A percentile compares a stretch with the other conserved stretches of the same genome.
Conservation (phyloP, 2,888 invertebrate genomes). For the Coelogynopora nodosa region DNA sequence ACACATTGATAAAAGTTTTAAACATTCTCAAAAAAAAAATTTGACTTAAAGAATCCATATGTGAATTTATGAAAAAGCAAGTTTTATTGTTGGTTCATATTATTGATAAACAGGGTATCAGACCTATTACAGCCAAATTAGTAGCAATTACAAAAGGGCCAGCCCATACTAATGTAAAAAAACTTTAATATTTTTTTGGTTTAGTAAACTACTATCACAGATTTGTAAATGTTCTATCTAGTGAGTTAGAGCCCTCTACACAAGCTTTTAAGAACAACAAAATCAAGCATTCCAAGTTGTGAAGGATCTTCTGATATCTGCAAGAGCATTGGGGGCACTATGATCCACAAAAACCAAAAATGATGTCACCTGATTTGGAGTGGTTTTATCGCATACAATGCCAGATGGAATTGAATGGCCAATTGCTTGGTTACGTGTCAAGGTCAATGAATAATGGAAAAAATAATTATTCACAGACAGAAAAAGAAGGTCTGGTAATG, state of each 20-base stretch:
- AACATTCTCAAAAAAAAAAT: background rate
- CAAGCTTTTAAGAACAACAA: slow-evolving; percentile 5
- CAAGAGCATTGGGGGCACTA: background rate
- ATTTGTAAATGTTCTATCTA: background rate
- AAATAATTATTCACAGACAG: slow-evolving; percentile 8
- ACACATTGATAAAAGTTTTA: slow-evolving; percentile 22
- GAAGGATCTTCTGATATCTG: background rate
- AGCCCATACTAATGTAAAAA: slow-evolving; percentile 32
- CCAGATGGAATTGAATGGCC: too few relatives aligned
- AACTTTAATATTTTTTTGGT: slow-evolving; percentile 20
- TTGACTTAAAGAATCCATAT: background rate
- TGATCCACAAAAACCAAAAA: slow-evolving; percentile 23
- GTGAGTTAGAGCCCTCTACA: slow-evolving; percentile 29
- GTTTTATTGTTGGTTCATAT: slow-evolving; percentile 36
- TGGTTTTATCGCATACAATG: background rate
- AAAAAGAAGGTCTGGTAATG: background rate
- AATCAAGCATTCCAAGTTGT: slow-evolving; percentile 21
- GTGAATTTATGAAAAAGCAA: slow-evolving; percentile 33
- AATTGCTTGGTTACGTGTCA: slow-evolving; percentile 1
- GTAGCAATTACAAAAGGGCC: slow-evolving; percentile 26
- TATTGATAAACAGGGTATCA: slow-evolving; percentile 25
- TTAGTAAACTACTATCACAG: slow-evolving; percentile 38
- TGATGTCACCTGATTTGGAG: slow-evolving; percentile 29
- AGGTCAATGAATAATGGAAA: slow-evolving; percentile 15
- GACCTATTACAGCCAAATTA: slow-evolving; percentile 30